These are phyloP conservation scores for Zapus hudsonius DNA, from an alignment of 2,113 vertebrate species.

Conservation along the genomic window DNA sequence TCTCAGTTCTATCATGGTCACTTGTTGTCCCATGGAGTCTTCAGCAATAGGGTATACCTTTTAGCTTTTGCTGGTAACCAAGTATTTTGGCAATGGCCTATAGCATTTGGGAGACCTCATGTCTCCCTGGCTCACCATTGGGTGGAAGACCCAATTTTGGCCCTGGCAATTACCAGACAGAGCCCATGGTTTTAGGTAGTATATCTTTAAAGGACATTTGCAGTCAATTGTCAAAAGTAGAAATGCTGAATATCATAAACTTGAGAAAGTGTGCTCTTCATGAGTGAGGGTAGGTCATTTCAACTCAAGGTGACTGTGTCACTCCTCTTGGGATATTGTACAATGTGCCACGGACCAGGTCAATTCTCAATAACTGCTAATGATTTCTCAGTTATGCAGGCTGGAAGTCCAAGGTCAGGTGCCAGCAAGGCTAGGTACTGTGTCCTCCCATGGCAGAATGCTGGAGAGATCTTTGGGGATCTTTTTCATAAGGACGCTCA, in stretches of 20 bases:
- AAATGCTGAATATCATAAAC: not conserved
- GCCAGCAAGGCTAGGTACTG: not conserved
- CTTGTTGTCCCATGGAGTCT: too few relatives aligned
- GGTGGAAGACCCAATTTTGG: too few relatives aligned
- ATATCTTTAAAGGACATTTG: not conserved
- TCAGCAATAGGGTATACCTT: too few relatives aligned
- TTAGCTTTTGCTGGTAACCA: too few relatives aligned
- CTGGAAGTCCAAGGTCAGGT: not conserved
- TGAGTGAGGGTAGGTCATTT: not conserved
- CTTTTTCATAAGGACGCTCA: too few relatives aligned
- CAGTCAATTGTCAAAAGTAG: not conserved
- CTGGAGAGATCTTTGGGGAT: not conserved
- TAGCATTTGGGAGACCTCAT: too few relatives aligned
- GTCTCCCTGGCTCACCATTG: too few relatives aligned
- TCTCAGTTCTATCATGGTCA: too few relatives aligned
- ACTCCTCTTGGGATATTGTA: fast-evolving
- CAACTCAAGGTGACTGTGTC: not conserved
- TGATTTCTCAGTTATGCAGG: not conserved
- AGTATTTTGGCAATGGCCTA: too few relatives aligned
- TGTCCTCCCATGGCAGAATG: not conserved
- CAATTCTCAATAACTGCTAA: not conserved
- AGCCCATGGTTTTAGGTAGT: not conserved
- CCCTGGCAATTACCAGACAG: too few relatives aligned
- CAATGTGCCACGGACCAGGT: not conserved
- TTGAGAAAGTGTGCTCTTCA: not conserved